Base-by-base conservation (phyloP, 1,140 invertebrate genomes). In the Polyergus mexicanus region DNA sequence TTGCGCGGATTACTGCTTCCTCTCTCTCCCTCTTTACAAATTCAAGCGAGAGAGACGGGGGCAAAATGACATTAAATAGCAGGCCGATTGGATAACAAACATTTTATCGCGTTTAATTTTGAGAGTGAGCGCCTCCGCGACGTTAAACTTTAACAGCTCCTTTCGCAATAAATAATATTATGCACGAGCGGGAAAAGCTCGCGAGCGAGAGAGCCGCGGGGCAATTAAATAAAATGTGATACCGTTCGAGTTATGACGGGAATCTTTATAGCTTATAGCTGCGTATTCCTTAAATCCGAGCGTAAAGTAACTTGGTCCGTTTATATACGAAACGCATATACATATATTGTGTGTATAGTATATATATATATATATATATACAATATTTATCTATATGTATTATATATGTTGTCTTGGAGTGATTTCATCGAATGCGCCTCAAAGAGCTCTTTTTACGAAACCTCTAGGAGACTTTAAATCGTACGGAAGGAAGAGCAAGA, bases 151-250 rank as follows among this genome's bases (percentile, higher is more conserved):
- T 94, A 95, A 95, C 93, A 93, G 92, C 93, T 92, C 91, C 93
- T 93, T 93, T 87, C 92, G 93, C 90, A 94, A 95, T 95, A 95
- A 95, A 95, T 95, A 95, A 95, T 94, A 95, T 95, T 95, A 95
- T 95, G 94, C 94, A 94, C 91, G 25, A 13, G 93, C 91, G 89
- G 89, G 80, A 8, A 86, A 72, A 74, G 13, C 28, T 71, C 41
- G 35, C 78, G 68, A 65, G 84, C 87, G 74, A 78, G 83, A 38
- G 89, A 90, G 90, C 91, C 93, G 89, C 91, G 83, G 88, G 92
- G 94, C 94, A 95, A 95, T 95, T 95, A 95, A 95, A 95, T 95
- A 95, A 95, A 95, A 95, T 93, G 94, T 93, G 93, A 95, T 95
- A 94, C 92, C 92, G 93, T 94, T 93, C 93, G 91, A 95, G 94